phyloP scores from a whole-genome alignment of 2,113 vertebrate species.

The Brienomyrus brachyistius region DNA sequence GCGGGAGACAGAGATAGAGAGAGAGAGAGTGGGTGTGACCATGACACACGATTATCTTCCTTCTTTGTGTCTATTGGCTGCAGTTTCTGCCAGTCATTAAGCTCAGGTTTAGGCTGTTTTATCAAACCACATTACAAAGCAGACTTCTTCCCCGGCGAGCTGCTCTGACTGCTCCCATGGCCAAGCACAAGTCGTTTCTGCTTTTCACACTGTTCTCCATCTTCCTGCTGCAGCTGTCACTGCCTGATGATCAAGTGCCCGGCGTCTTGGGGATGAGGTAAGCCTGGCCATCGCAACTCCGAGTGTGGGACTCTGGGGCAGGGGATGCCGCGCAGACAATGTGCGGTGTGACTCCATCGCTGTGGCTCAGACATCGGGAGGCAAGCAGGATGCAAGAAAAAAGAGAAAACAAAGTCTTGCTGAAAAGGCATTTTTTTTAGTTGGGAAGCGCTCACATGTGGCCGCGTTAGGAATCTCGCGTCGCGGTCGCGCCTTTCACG shows the following conservation, averaged over 20 bases:
- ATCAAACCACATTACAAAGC: constrained; percentile 41
- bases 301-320: not conserved
- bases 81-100: constrained; percentile 30
- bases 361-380: not conserved
- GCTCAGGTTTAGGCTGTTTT: constrained; percentile 26
- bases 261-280: constrained; percentile 37
- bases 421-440: constrained; percentile 17
- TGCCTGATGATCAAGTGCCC: constrained; percentile 35
- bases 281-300: constrained; percentile 12
- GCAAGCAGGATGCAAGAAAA: not conserved
- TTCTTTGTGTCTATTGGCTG: constrained; percentile 36
- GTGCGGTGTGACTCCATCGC: not conserved
- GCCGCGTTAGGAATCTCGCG: not conserved
- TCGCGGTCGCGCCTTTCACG: not conserved
- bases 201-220: constrained; percentile 34
- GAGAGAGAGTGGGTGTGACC: constrained; percentile 24
- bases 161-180: constrained; percentile 42
- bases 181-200: constrained; percentile 35
- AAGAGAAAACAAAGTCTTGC: not conserved
- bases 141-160: constrained; percentile 28
- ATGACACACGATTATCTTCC: constrained; percentile 10
- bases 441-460: not conserved
- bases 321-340: not conserved
- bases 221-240: constrained; percentile 37
- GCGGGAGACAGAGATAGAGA: not conserved